phyloP scores from a whole-genome alignment of 2,113 vertebrate species.

The Chamaea fasciata region DNA sequence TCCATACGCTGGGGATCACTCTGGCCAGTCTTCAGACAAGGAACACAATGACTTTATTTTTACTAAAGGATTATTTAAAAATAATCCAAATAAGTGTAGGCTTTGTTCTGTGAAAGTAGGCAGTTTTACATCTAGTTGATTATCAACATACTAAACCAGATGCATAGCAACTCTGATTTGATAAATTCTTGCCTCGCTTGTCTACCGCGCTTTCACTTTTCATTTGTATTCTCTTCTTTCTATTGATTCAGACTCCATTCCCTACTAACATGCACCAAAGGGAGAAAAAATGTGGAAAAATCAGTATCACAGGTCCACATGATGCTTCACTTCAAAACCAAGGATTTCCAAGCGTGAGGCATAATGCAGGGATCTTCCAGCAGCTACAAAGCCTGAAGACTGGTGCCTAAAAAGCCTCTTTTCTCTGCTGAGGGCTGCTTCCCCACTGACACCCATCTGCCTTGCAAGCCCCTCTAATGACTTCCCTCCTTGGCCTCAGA shows the following conservation, averaged over 20 bases:
- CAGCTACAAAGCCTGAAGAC: neutral
- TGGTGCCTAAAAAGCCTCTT: neutral
- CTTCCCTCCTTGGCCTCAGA: neutral
- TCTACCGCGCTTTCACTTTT: neutral
- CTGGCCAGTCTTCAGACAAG: neutral
- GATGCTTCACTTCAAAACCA: neutral
- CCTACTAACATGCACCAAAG: neutral
- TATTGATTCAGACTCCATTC: neutral
- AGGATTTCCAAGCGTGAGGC: neutral
- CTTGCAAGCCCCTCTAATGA: neutral
- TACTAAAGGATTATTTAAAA: neutral
- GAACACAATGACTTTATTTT: neutral
- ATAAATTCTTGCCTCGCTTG: neutral
- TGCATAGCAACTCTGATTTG: neutral
- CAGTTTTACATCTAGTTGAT: neutral
- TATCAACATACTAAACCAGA: neutral
- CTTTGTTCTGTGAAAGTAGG: neutral
- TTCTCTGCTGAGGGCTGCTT: neutral
- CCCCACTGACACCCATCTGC: neutral
- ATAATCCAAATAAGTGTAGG: neutral
- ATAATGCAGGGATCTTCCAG: neutral
- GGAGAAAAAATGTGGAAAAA: neutral
- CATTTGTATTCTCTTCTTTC: neutral
- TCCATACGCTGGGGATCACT: neutral
- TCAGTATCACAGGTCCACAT: neutral